Evolutionary conservation across 2,888 invertebrate genomes (phyloP), one percentile per base, ranked within the genome.

Genomic region (Leptinotarsa tumamoca): DNA sequence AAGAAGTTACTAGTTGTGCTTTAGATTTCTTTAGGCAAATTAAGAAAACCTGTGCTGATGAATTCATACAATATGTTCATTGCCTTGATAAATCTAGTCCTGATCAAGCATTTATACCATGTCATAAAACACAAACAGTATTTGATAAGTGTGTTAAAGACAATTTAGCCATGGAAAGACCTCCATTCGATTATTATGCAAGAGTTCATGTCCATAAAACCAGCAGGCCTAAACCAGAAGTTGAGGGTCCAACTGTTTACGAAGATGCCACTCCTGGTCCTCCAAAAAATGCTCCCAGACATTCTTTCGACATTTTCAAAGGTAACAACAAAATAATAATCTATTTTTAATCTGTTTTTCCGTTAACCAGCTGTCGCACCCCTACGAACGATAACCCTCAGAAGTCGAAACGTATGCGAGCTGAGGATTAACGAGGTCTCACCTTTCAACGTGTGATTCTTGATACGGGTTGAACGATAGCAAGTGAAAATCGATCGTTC

Each of bases 1-100:
- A 95, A 89, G 94, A 92, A 0, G 97, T 98, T 4, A 98, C 98
- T 0, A 92, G 92, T n/a, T 99, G 98, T 88, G 94, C 96, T 0
- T 82, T 97, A 82, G 93, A 96, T 68, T 98, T 98, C 90, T 97
- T 98, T 84, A 92, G 93, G 15, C 93, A 95, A 86, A 92, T 99
- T 49, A 98, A 98, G 89, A 92, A 92, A 78, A 88, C 92, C 17
- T 99, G 98, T 85, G 87, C 92, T 72, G 91, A 92, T 4, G 96
- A 98, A 89, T 97, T 98, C 86, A 93, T 93, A 83, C 93, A 94
- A 83, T 97, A 97, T 86, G 93, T 94, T 66, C 92, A 92, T 83
- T 99, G 98, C 85, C 85, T 98, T 68, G 96, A 98, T 85, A 94
- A 94, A 87, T 94, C 95, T 75, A 94, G 95, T 72, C 91, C 92